Conservation (phyloP, 2,888 invertebrate genomes). For the Drosophila dives region DNA sequence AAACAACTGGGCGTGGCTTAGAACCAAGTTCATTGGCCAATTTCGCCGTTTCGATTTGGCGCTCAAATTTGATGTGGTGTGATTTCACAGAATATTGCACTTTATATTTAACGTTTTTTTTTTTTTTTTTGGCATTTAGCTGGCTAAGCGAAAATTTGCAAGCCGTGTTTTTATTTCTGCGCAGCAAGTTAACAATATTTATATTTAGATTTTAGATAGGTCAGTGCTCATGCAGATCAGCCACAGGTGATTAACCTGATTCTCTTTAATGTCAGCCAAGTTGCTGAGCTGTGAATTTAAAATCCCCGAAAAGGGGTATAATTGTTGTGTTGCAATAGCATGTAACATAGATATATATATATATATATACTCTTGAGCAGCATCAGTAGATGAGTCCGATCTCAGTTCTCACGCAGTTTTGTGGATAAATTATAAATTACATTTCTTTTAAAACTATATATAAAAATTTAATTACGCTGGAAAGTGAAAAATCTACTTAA, state of each 20-base stretch:
- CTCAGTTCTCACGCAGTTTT: neutral
- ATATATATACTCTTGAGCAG: neutral
- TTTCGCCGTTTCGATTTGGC: slow-evolving; percentile 56
- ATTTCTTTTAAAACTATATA: neutral
- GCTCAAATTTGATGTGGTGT: slow-evolving; percentile 57
- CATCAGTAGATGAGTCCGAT: neutral
- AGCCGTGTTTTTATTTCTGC: slow-evolving; percentile 50
- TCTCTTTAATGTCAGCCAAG: slow-evolving; percentile 22
- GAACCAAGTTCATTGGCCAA: slow-evolving; percentile 67
- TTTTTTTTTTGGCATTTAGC: slow-evolving; percentile 22
- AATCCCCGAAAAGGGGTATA: neutral
- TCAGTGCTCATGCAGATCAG: slow-evolving; percentile 56
- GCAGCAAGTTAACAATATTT: slow-evolving; percentile 56
- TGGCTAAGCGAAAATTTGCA: slow-evolving; percentile 41
- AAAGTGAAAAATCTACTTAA: neutral
- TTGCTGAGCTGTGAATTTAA: slow-evolving; percentile 13
- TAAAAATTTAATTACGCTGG: neutral
- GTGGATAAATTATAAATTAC: neutral
- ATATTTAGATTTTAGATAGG: slow-evolving; percentile 62
- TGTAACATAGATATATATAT: neutral
- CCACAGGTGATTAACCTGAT: slow-evolving; percentile 34
- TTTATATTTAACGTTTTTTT: slow-evolving; percentile 4
- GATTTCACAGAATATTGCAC: slow-evolving; percentile 26
- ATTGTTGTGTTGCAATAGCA: neutral
- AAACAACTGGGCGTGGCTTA: slow-evolving; percentile 18